Conservation (phyloP, 2,113 vertebrate genomes). For the Coreoperca whiteheadi region DNA sequence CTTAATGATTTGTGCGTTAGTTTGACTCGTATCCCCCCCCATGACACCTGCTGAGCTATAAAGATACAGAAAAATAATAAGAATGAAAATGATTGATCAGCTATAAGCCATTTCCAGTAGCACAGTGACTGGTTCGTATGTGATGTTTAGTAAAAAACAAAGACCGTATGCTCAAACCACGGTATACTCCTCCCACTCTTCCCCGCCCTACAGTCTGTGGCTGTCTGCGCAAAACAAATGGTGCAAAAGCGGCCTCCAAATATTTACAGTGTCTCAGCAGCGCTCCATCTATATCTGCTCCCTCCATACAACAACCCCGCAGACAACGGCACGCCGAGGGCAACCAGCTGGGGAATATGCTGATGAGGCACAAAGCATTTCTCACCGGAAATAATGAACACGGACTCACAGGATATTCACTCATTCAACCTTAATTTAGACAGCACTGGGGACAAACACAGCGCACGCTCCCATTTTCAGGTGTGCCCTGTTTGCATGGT, state of each 20-base stretch:
- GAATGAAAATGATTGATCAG: background rate
- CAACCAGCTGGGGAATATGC: slow-evolving; percentile 71
- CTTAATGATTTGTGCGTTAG: background rate
- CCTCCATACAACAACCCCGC: slow-evolving; percentile 23
- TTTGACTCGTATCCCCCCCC: background rate
- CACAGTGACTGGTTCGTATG: background rate
- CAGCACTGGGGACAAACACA: slow-evolving; percentile 40
- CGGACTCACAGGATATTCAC: slow-evolving; percentile 57
- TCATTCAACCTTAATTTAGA: slow-evolving; percentile 71
- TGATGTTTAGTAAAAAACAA: background rate
- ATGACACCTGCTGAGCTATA: background rate
- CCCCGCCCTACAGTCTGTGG: slow-evolving; percentile 11
- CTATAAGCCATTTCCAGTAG: background rate
- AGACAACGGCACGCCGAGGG: slow-evolving; percentile 58
- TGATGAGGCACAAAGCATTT: slow-evolving; percentile 70
- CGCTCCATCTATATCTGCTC: slow-evolving; percentile 63
- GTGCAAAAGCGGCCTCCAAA: slow-evolving; percentile 62
- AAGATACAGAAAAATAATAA: background rate
- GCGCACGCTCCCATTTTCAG: slow-evolving; percentile 39
- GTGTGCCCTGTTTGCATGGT: slow-evolving; percentile 48
- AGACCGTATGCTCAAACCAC: background rate
- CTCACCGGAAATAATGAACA: slow-evolving; percentile 72
- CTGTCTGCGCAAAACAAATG: slow-evolving; percentile 56
- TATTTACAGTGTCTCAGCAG: slow-evolving; percentile 75
- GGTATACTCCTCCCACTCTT: background rate